A percentile compares a stretch with the other conserved stretches of the same genome.
Conservation (phyloP, 2,888 invertebrate species). For the Liposcelis brunnea region DNA sequence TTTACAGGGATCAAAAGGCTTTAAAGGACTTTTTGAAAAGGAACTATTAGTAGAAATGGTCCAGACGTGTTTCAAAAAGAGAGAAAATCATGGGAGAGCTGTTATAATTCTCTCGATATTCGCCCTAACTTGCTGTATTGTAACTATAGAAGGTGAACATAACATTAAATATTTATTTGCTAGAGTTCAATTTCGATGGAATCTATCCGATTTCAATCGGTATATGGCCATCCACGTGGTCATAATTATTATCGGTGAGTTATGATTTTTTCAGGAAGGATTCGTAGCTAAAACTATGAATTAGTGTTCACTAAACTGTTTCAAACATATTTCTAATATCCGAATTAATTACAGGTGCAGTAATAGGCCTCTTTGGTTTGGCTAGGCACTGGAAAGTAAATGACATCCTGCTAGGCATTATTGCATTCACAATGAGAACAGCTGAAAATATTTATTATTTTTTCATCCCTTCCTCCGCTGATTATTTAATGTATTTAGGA, state of each 20-base stretch:
- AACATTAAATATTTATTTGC: slow-evolving; percentile 42
- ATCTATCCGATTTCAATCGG: slow-evolving; percentile 38
- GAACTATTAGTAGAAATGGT: slow-evolving; percentile 37
- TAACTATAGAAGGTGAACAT: slow-evolving; percentile 13
- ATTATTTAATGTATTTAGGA: slow-evolving; percentile 17
- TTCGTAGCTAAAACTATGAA: too few species aligned
- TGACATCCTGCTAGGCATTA: too few species aligned
- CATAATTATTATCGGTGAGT: too few species aligned
- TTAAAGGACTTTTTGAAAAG: slow-evolving; percentile 30
- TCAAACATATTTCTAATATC: too few species aligned
- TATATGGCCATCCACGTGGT: slow-evolving; percentile 26
- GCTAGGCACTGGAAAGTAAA: too few species aligned
- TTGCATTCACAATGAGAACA: background rate
- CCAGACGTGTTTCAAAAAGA: slow-evolving; percentile 34
- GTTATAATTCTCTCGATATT: slow-evolving; percentile 33
- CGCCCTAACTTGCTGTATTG: slow-evolving; percentile 18
- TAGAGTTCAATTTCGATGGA: slow-evolving; percentile 47
- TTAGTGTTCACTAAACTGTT: too few species aligned
- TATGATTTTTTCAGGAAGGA: too few species aligned
- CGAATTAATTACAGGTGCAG: too few species aligned
- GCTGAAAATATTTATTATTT: background rate
- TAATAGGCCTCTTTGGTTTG: too few species aligned
- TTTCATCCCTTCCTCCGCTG: slow-evolving; percentile 27
- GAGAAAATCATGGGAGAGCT: slow-evolving; percentile 35
- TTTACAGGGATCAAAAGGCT: slow-evolving; percentile 26